Evolutionary conservation across 2,797 vertebrate genomes (phyloP), one percentile per base, ranked within the genome.

Genomic region (Otus scops): DNA sequence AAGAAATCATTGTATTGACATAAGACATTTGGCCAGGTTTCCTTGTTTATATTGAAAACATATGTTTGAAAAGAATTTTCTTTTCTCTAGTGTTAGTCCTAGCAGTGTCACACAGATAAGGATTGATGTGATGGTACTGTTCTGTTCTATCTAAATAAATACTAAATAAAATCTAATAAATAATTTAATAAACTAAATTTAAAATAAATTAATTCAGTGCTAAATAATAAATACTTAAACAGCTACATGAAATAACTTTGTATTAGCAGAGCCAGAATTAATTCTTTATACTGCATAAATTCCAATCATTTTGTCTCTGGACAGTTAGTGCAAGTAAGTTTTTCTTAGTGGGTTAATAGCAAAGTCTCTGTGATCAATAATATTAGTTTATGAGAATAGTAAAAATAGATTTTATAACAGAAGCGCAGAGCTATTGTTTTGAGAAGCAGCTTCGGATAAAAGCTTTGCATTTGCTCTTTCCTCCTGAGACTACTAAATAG

Each of bases 91-190:
- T 80, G 19, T 74, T 93, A 93, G 76, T 95, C 97, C 57, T 83
- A 74, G 73, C 30, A 85, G 39, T 96, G 67, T 76, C 32, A 88
- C 71, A 68, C 79, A 83, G 60, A 64, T 95, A 95, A 87, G 57
- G 95, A 93, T 88, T 93, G 92, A 92, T 95, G 84, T 32, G 92
- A 71, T 67, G 78, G 17, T 89, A 82, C 95, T 86, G 54, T 88
- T 93, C 95, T 95, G 67, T 93, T 95, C 96, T 85, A 83, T 78
- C 61, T 96, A 95, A 98, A 97, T 97, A 93, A 98, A 96, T 97
- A 57, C 86, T 96, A 92, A 92, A 43, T 50, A 36, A 83, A 83
- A 86, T 41, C 3, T 32, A 86, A 57, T 43, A 53, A 23, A 80
- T 45, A 56, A n/a, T 45, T 21, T 45, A 87, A 53, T 68, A 39